Base-by-base conservation (phyloP, 2,797 vertebrate genomes). In the Enteromius mattozi region DNA sequence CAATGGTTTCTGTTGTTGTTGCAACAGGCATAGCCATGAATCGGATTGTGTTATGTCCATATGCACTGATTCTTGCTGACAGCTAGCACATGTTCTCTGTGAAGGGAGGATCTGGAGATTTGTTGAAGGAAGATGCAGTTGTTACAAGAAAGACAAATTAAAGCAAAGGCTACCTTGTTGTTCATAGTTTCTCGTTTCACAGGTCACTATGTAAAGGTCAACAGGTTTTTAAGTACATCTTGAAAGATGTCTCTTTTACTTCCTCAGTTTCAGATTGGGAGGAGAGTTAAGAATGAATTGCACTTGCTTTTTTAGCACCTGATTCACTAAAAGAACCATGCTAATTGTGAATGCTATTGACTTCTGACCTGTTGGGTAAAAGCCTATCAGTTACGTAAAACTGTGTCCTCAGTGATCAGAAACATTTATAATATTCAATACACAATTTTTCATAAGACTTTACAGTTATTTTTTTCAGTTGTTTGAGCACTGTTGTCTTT, bases 11-110 rank as follows among this genome's bases (percentile, higher is more conserved):
- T 80, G 76, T 81, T 87, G 86, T 85, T 83, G 80, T 54, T 80
- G 47, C 76, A 59, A 82, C 76, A 77, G 81, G 81, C 80, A 74
- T 80, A 81, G 86, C 78, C 69, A 82, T 82, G 78, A 84, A 71
- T 88, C 78, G 80, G 54, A 87, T 63, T 86, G 76, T 70, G 76
- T 77, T 85, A 68, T 54, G 47, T 89, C 75, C 81, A 74, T 69
- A 27, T 19, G 61, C 40, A 72, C 75, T 82, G 68, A 81, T 69
- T 27, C 75, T 56, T 59, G 66, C 69, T 85, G 84, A 87, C 86
- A 82, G 83, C 59, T 51, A 37, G 59, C 71, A 78, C 81, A 80
- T 79, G 78, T 74, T 82, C 71, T 84, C 35, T 54, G 51, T 68
- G 66, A 71, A 24, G 80, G 16, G 17, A 63, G 27, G 78, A 74